Conservation (phyloP, 2,888 invertebrate genomes). For the Rhagium mordax region DNA sequence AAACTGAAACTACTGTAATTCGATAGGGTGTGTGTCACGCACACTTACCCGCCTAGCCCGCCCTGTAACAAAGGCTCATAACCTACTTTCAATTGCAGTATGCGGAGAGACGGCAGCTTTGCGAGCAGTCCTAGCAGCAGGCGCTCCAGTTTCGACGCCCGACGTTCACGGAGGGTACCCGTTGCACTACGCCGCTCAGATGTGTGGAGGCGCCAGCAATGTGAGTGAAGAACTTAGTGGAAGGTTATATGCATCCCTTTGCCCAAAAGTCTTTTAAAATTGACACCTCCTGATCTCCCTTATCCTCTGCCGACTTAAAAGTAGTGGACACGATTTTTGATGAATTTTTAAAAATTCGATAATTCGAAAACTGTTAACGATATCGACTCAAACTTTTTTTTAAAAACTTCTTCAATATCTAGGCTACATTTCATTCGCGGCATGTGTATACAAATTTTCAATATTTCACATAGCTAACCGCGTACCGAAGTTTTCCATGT, state of each 20-base stretch:
- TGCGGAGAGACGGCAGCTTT: constrained; percentile 94
- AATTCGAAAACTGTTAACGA: too few relatives aligned
- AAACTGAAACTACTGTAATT: constrained; percentile 46
- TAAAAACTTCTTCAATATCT: too few relatives aligned
- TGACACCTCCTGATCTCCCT: too few relatives aligned
- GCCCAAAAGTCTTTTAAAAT: too few relatives aligned
- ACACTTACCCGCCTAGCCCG: constrained; percentile 23
- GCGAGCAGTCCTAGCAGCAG: constrained; percentile 86
- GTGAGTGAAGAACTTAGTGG: constrained; percentile 3
- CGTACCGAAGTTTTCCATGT: too few relatives aligned
- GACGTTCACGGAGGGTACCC: constrained; percentile 97
- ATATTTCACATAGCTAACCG: too few relatives aligned
- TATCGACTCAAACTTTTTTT: too few relatives aligned
- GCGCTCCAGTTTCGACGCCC: constrained; percentile 89
- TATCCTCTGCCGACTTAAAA: too few relatives aligned
- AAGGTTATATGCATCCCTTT: background rate
- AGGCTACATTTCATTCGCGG: too few relatives aligned
- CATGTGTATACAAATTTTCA: too few relatives aligned
- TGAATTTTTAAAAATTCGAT: too few relatives aligned
- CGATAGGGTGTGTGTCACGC: constrained; percentile 44
- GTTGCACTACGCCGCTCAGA: constrained; percentile 97
- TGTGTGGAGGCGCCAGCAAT: constrained; percentile 84
- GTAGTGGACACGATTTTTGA: too few relatives aligned
- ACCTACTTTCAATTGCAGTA: constrained; percentile 74
- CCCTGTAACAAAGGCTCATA: constrained; percentile 11